A percentile compares a stretch with the other conserved stretches of the same genome.
Evolutionary conservation across 1,140 invertebrate genomes (phyloP).

Genomic region (Arctopsyche grandis): DNA sequence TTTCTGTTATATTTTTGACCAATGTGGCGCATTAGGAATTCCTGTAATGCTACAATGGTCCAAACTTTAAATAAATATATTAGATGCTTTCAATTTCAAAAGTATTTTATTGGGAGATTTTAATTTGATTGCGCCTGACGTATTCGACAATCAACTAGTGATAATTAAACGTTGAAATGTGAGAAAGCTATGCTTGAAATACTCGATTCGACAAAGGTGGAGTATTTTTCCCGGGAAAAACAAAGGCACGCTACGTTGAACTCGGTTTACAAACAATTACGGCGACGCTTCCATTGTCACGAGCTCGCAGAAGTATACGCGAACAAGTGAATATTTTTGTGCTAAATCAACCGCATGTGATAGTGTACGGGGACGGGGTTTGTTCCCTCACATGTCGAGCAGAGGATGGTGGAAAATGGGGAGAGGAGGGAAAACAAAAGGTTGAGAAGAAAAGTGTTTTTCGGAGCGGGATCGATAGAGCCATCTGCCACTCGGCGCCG

Average conservation of each 20-base stretch:
- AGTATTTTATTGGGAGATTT: no score
- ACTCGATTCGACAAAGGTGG: neutral
- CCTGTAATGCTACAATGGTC: no score
- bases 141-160: no score
- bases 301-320: neutral
- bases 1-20: no score
- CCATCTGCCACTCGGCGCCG: constrained; percentile 44
- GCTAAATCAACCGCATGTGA: neutral
- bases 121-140: no score
- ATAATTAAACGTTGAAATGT: neutral
- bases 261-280: neutral
- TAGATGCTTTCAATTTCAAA: no score
- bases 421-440: neutral
- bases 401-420: neutral
- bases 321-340: neutral
- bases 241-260: neutral
- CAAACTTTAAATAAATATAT: no score
- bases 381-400: no score
- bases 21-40: no score
- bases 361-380: no score
- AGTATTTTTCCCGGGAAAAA: neutral
- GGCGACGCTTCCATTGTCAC: neutral
- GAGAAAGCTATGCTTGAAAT: neutral
- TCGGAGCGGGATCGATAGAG: constrained; percentile 18
- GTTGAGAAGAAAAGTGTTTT: constrained; percentile 27